Evolutionary conservation across 2,113 vertebrate species (phyloP).

Genomic region (Anhinga rufa): DNA sequence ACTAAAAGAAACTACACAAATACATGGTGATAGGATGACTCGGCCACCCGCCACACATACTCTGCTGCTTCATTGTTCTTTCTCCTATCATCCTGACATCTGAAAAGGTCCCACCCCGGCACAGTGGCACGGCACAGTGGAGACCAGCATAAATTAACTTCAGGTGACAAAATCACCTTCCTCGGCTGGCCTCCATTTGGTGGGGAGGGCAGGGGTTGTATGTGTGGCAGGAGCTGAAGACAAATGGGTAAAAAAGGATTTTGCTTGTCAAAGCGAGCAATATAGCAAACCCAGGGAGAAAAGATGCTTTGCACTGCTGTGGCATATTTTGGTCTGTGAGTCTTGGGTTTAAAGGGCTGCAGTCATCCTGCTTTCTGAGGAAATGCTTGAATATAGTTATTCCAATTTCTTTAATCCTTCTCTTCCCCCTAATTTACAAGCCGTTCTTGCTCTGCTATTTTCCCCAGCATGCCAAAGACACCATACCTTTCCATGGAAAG

Average conservation of each 20-base stretch:
- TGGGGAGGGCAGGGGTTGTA: not conserved
- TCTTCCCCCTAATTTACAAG: not conserved
- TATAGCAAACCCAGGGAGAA: not conserved
- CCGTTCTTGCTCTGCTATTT: not conserved
- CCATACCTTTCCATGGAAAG: slow-evolving; percentile 43
- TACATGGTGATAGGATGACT: slow-evolving; percentile 63
- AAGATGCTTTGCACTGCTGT: not conserved
- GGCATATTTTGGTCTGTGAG: not conserved
- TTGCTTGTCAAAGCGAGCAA: not conserved
- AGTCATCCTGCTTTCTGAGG: not conserved
- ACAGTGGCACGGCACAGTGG: not conserved
- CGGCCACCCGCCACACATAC: slow-evolving; percentile 59
- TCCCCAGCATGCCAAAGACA: not conserved
- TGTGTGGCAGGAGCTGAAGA: not conserved
- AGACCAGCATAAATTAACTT: slow-evolving; percentile 20
- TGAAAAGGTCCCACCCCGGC: slow-evolving; percentile 41
- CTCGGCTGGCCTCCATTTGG: not conserved
- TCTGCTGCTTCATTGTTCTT: slow-evolving; percentile 43
- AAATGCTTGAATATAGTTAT: slow-evolving; percentile 8
- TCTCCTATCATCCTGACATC: slow-evolving; percentile 12
- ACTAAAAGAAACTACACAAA: slow-evolving; percentile 68
- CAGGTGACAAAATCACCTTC: slow-evolving; percentile 56
- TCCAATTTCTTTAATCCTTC: slow-evolving; percentile 1
- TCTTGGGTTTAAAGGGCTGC: not conserved
- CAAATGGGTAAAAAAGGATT: not conserved